These are phyloP conservation scores for Branchinecta sandiegonensis DNA, from an alignment of 2,888 invertebrate species.

Conservation along the genomic window DNA sequence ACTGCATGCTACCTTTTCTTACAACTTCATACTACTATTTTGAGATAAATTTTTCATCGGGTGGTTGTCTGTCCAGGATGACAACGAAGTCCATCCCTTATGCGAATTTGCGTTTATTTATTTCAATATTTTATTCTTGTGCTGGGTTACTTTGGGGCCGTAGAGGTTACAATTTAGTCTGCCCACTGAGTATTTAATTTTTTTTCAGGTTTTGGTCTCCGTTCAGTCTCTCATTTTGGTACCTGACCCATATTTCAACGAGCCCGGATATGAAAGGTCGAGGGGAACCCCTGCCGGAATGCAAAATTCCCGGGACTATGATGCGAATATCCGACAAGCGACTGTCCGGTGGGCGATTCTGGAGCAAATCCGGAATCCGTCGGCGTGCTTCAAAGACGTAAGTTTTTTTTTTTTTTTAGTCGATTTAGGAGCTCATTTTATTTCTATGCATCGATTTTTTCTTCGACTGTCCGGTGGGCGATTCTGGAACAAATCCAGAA, in stretches of 20 bases:
- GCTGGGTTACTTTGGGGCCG: neutral
- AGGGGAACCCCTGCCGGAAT: conserved; percentile 75
- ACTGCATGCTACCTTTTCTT: no score
- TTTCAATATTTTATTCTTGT: conserved; percentile 17
- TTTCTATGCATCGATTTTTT: neutral
- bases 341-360: conserved; percentile 93
- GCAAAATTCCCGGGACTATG: conserved; percentile 81
- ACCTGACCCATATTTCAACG: conserved; percentile 86
- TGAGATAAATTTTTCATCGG: no score
- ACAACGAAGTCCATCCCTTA: neutral
- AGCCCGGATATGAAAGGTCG: conserved; percentile 81
- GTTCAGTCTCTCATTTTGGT: conserved; percentile 84
- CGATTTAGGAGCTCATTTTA: neutral
- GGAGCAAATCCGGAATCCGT: conserved; percentile 76
- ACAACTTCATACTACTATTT: no score
- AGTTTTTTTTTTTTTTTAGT: conserved; percentile 24
- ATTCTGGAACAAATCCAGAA: conserved; percentile 34
- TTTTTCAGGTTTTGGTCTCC: conserved; percentile 61
- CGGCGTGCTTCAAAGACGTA: conserved; percentile 79
- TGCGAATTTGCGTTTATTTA: neutral
- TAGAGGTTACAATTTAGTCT: neutral
- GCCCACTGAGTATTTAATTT: neutral
- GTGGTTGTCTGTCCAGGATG: no score
- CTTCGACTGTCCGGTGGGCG: no score
- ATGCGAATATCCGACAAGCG: conserved; percentile 86